These are phyloP conservation scores for Brachylomia viminalis DNA, from an alignment of 2,888 invertebrate genomes.

Conservation along the genomic window DNA sequence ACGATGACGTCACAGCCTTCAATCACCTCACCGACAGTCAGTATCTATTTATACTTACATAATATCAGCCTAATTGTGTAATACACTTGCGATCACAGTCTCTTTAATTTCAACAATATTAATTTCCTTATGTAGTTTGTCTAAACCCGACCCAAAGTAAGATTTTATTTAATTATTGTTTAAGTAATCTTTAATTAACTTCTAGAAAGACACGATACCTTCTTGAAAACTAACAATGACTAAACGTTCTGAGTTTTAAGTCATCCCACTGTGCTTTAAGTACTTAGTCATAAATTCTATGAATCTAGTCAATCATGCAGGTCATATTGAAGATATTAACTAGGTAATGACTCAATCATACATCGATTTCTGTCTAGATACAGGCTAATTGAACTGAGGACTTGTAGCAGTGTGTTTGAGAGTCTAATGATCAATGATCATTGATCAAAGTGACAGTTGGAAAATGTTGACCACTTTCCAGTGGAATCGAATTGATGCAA, in stretches of 20 bases:
- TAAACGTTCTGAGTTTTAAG: neutral
- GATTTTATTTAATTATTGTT: neutral
- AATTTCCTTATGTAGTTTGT: no score
- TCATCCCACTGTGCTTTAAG: neutral
- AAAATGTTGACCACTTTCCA: constrained; percentile 26
- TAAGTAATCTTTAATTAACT: constrained; percentile 16
- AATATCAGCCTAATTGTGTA: neutral
- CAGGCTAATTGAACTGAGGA: constrained; percentile 46
- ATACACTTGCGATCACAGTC: no score
- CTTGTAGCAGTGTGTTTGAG: constrained; percentile 33
- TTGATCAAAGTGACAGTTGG: constrained; percentile 35
- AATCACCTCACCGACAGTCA: constrained; percentile 87
- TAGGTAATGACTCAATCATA: constrained; percentile 42
- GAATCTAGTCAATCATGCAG: constrained; percentile 29
- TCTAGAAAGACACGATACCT: constrained; percentile 30
- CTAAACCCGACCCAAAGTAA: neutral
- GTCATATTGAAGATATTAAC: constrained; percentile 47
- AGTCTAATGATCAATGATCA: constrained; percentile 34
- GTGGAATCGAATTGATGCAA: constrained; percentile 20
- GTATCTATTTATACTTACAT: constrained; percentile 60
- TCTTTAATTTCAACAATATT: no score
- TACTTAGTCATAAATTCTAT: constrained; percentile 1
- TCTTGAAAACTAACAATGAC: neutral
- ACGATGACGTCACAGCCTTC: constrained; percentile 88
- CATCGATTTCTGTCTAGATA: constrained; percentile 43